A percentile compares a stretch with the other conserved stretches of the same genome.
Evolutionary conservation across 2,888 invertebrate species (phyloP).

Genomic region (Epistrophella euchroma): DNA sequence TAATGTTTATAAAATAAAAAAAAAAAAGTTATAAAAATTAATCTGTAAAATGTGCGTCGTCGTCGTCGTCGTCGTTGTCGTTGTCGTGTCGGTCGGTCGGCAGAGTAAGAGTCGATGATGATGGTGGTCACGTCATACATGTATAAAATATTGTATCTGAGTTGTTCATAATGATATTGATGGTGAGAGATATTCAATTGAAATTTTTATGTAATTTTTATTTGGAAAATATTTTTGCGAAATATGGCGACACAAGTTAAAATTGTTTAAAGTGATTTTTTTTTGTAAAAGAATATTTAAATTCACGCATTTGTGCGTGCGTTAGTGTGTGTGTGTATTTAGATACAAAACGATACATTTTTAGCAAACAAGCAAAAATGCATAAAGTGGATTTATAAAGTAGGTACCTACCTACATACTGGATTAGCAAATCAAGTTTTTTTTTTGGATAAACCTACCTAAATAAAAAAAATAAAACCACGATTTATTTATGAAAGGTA

Average conservation of each 20-base stretch:
- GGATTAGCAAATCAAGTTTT: constrained; percentile 26
- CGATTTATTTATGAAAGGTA: constrained; percentile 7
- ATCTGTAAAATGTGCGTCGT: constrained; percentile 56
- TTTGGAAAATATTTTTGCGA: constrained; percentile 2
- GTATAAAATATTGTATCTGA: constrained; percentile 26
- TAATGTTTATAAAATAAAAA: constrained; percentile 41
- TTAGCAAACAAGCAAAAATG: neutral
- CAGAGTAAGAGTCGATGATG: neutral
- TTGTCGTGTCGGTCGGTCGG: neutral
- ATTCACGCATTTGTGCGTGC: constrained; percentile 1
- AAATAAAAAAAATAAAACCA: neutral
- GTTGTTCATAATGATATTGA: constrained; percentile 10
- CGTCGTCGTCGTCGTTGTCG: constrained; percentile 14
- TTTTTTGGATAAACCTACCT: neutral
- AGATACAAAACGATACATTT: constrained; percentile 21
- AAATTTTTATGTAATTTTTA: constrained; percentile 36
- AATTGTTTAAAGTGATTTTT: constrained; percentile 20
- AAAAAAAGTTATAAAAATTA: constrained; percentile 40
- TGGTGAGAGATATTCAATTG: constrained; percentile 18
- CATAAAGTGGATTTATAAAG: constrained; percentile 28
- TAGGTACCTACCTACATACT: neutral
- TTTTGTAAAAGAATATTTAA: neutral
- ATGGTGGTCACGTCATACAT: constrained; percentile 23
- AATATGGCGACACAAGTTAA: constrained; percentile 11
- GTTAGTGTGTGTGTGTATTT: neutral